Evolutionary conservation across 2,888 invertebrate genomes (phyloP).

Genomic region (Megastigmus dorsalis): DNA sequence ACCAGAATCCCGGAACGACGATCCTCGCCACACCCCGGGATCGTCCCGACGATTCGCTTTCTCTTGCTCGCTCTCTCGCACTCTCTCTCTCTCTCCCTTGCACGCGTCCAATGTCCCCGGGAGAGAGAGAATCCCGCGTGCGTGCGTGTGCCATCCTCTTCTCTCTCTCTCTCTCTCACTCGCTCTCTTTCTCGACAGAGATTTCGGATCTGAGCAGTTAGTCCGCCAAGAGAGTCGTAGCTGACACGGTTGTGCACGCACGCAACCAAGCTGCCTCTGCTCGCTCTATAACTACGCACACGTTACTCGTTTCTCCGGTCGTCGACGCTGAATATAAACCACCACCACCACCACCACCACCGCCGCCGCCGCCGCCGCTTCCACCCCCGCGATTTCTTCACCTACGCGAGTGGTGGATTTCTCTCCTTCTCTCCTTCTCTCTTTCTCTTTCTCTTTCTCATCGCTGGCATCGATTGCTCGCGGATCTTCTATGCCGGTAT

Average conservation of each 20-base stretch:
- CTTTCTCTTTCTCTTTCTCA: too few relatives aligned
- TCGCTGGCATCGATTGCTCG: neutral
- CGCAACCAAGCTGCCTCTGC: too few relatives aligned
- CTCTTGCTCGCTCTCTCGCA: constrained; percentile 57
- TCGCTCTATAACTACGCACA: too few relatives aligned
- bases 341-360: neutral
- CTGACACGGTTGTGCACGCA: constrained; percentile 64
- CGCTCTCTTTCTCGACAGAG: constrained; percentile 57
- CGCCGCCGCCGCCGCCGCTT: neutral
- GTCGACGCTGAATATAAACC: neutral
- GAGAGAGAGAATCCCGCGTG: constrained; percentile 56
- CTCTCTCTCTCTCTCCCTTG: neutral
- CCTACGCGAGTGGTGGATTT: neutral
- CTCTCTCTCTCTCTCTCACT: constrained; percentile 58
- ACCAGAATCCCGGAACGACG: constrained; percentile 71
- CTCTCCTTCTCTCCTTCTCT: too few relatives aligned
- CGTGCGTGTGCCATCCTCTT: constrained; percentile 71
- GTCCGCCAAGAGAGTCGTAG: constrained; percentile 72
- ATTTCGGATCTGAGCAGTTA: constrained; percentile 69
- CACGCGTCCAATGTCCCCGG: constrained; percentile 65
- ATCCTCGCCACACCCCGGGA: constrained; percentile 72
- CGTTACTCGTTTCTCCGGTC: neutral
- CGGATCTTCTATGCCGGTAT: neutral
- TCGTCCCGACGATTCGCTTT: constrained; percentile 62
- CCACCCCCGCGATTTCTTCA: neutral